Conservation (phyloP, 2,888 invertebrate species). For the Cheilosia vulpina region DNA sequence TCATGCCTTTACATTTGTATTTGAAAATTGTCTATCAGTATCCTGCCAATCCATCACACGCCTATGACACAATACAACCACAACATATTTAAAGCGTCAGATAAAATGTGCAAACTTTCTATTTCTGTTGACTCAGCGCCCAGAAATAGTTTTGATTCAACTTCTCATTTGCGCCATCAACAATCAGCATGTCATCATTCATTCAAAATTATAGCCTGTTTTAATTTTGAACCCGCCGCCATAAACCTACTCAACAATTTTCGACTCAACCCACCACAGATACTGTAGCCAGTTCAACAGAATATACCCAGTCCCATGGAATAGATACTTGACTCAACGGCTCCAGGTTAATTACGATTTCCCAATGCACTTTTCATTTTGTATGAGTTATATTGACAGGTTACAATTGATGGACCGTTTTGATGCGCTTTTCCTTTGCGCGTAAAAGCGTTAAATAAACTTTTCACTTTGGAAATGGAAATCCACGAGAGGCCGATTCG, state of each 20-base stretch:
- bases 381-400: constrained; percentile 38
- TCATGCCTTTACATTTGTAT: too few species aligned
- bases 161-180: not conserved
- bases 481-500: constrained; percentile 22
- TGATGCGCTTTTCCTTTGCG: constrained; percentile 18
- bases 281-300: not conserved
- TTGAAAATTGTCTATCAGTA: too few species aligned
- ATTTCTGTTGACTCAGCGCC: not conserved
- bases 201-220: not conserved
- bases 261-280: not conserved
- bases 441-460: constrained; percentile 48
- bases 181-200: constrained; percentile 1
- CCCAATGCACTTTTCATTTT: constrained; percentile 37
- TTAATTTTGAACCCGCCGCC: too few species aligned
- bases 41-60: too few species aligned
- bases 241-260: too few species aligned
- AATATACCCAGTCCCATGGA: not conserved
- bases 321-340: constrained; percentile 32
- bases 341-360: constrained; percentile 30
- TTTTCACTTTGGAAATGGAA: constrained; percentile 29
- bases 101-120: not conserved
- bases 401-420: constrained; percentile 36
- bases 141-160: constrained; percentile 3
- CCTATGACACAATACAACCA: not conserved
- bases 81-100: not conserved